phyloP scores from a whole-genome alignment of 2,797 vertebrate genomes.

The Calcarius lapponicus region DNA sequence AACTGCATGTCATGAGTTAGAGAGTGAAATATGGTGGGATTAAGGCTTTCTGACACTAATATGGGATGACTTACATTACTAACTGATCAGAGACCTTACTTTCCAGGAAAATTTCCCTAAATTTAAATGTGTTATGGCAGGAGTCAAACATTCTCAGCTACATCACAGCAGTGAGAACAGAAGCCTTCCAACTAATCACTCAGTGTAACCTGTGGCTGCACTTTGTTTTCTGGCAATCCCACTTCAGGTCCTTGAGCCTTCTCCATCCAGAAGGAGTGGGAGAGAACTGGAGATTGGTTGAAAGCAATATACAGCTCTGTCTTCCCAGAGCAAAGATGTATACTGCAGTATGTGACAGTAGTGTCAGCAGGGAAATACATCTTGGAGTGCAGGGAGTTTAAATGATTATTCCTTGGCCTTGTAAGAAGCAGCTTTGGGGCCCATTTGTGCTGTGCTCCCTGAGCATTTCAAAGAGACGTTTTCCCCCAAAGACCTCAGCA shows the following conservation, averaged over 20 bases:
- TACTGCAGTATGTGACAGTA: neutral
- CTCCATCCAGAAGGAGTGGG: neutral
- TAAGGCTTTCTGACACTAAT: neutral
- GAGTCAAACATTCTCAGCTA: neutral
- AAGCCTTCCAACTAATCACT: neutral
- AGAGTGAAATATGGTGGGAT: neutral
- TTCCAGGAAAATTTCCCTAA: neutral
- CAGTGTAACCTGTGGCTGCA: neutral
- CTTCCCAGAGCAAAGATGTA: neutral
- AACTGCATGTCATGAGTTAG: neutral
- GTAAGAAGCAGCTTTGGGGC: neutral
- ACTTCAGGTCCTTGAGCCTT: neutral
- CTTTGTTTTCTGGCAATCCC: neutral
- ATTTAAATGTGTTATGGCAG: neutral
- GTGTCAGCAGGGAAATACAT: neutral
- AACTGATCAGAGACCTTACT: neutral
- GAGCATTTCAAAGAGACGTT: neutral
- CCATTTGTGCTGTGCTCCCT: neutral
- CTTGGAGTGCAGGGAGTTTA: neutral
- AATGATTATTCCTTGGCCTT: neutral
- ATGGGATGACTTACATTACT: neutral
- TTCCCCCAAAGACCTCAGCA: neutral
- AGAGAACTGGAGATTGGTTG: neutral
- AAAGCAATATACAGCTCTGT: neutral
- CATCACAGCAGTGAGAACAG: neutral